Evolutionary conservation across 1,140 invertebrate genomes (phyloP).

Genomic region (Melitaea cinxia): DNA sequence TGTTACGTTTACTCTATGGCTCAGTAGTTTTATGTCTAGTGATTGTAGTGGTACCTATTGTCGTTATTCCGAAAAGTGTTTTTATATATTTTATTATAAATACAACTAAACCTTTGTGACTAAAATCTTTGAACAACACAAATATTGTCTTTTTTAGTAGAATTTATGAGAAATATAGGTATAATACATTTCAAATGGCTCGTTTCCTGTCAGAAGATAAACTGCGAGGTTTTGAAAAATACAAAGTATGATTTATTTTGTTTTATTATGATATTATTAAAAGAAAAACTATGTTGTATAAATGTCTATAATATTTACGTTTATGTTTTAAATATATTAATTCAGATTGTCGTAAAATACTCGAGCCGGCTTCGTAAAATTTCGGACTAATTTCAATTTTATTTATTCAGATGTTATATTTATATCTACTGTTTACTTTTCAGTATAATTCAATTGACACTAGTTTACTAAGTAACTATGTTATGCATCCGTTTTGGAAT

Average conservation of each 20-base stretch:
- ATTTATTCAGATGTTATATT: slow-evolving; percentile 20
- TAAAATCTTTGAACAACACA: background rate
- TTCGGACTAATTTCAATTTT: slow-evolving; percentile 22
- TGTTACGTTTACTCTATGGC: background rate
- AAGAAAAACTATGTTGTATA: background rate
- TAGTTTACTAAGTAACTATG: slow-evolving; percentile 95
- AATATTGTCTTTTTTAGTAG: background rate
- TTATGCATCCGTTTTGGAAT: slow-evolving; percentile 99
- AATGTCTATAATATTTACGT: background rate
- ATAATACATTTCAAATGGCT: slow-evolving; percentile 50
- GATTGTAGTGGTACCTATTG: background rate
- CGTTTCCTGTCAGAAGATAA: slow-evolving; percentile 72
- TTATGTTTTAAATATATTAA: background rate
- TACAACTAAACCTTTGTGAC: background rate
- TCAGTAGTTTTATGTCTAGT: background rate
- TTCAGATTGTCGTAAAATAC: background rate
- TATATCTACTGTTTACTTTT: slow-evolving; percentile 74
- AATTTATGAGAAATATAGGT: background rate
- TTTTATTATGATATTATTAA: background rate
- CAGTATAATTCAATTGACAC: slow-evolving; percentile 97
- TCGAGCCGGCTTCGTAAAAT: background rate
- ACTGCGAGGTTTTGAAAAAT: slow-evolving; percentile 78
- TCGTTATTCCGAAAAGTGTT: background rate
- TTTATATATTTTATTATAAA: background rate
- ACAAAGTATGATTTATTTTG: slow-evolving; percentile 61